phyloP scores from a whole-genome alignment of 2,113 vertebrate species.

The Anoura caudifer region DNA sequence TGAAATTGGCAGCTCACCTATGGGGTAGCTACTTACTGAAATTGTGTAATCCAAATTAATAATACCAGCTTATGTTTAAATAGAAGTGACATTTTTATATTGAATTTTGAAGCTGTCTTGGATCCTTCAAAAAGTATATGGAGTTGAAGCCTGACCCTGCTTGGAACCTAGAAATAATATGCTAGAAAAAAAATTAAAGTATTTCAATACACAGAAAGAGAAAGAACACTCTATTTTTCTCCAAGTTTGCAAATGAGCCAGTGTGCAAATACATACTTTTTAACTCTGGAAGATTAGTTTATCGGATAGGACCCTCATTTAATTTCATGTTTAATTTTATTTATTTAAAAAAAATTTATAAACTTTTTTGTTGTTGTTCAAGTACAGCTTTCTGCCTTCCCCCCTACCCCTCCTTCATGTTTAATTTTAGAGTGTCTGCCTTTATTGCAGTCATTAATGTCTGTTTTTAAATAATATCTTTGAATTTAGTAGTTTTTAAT shows the following conservation, averaged over 20 bases:
- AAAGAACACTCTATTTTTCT: background rate
- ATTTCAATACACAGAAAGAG: background rate
- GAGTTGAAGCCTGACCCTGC: background rate
- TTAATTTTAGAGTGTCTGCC: background rate
- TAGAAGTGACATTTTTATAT: background rate
- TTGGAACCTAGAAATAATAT: constrained; percentile 22
- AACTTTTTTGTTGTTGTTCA: too few relatives aligned
- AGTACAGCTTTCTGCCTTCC: too few relatives aligned
- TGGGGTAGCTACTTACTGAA: background rate
- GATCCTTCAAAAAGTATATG: background rate
- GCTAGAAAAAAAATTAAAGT: background rate
- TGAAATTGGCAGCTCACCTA: background rate
- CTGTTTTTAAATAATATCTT: background rate
- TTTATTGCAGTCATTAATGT: background rate
- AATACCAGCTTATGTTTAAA: background rate
- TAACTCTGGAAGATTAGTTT: background rate
- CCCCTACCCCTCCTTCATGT: background rate
- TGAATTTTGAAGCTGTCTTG: background rate
- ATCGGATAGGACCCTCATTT: background rate
- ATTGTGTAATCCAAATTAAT: background rate
- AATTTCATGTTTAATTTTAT: constrained; percentile 1
- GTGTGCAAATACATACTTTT: background rate
- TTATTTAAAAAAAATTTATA: too few relatives aligned
- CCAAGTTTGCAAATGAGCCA: background rate
- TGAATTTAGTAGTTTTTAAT: background rate